Conservation (phyloP, 2,888 invertebrate species). For the Pseudanteris insignis region DNA sequence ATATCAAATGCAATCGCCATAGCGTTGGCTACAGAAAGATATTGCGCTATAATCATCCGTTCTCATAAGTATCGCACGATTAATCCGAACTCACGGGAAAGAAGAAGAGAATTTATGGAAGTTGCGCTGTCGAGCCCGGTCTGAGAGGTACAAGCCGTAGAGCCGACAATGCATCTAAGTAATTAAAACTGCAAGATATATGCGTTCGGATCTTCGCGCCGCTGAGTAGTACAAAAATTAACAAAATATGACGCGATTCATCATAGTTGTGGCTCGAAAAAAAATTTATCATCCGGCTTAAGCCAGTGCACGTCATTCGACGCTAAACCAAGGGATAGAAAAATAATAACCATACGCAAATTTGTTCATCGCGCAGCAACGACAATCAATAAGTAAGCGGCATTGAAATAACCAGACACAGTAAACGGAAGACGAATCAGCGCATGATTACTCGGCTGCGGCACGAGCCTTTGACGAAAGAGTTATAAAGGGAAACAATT, state of each 20-base stretch:
- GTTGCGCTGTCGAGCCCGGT: slow-evolving; percentile 23
- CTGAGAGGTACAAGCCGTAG: slow-evolving; percentile 18
- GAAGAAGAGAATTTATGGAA: slow-evolving; percentile 40
- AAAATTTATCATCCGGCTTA: slow-evolving; percentile 12
- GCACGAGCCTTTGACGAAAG: too few relatives aligned
- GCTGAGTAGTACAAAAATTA: slow-evolving; percentile 22
- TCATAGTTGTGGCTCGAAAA: slow-evolving; percentile 6
- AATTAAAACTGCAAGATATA: slow-evolving; percentile 45
- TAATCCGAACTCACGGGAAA: slow-evolving; percentile 34
- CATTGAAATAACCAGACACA: too few relatives aligned
- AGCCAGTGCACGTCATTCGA: neutral
- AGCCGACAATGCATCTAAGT: slow-evolving; percentile 35
- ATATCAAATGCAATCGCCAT: too few relatives aligned
- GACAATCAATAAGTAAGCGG: too few relatives aligned
- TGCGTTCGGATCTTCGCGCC: slow-evolving; percentile 20
- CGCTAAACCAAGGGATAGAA: neutral
- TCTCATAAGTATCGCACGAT: slow-evolving; percentile 40
- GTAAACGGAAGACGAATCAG: too few relatives aligned
- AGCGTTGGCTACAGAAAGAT: too few relatives aligned
- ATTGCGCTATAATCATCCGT: slow-evolving; percentile 32
- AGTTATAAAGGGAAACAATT: too few relatives aligned
- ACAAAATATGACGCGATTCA: slow-evolving; percentile 30
- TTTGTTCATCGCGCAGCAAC: too few relatives aligned
- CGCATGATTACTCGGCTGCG: too few relatives aligned
- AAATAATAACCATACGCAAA: too few relatives aligned